A percentile compares a stretch with the other conserved stretches of the same genome.
Evolutionary conservation across 2,113 vertebrate species (phyloP).

Genomic region (Capra hircus): DNA sequence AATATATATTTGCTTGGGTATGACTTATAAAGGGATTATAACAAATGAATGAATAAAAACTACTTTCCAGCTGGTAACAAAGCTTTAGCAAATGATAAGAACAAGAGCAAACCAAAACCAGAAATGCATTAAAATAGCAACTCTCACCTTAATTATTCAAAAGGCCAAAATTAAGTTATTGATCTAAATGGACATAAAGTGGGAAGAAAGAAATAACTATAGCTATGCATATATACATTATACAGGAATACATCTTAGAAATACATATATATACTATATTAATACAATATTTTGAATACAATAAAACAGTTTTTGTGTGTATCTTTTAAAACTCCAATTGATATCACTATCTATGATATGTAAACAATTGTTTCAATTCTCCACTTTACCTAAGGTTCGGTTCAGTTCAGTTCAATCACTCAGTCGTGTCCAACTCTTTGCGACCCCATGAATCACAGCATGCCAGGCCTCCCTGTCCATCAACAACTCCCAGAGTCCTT

Average conservation of each 20-base stretch:
- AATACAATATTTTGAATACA: neutral
- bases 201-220: neutral
- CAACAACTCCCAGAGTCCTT: too few relatives aligned
- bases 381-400: neutral
- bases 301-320: neutral
- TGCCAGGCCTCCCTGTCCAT: too few relatives aligned
- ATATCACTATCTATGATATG: neutral
- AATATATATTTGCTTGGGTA: neutral
- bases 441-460: too few relatives aligned
- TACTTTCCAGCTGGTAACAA: neutral
- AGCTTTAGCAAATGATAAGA: neutral
- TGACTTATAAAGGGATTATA: neutral
- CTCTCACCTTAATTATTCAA: constrained; percentile 30
- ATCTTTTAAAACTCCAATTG: neutral
- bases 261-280: neutral
- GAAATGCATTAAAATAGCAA: neutral
- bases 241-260: neutral
- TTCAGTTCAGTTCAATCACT: too few relatives aligned
- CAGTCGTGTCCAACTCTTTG: fast-evolving
- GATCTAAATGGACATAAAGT: neutral
- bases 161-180: constrained; percentile 43
- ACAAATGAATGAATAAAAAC: neutral
- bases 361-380: neutral
- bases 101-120: neutral
- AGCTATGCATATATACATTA: neutral